Evolutionary conservation across 1,140 invertebrate species (phyloP).

Genomic region (Drosophila pandora): DNA sequence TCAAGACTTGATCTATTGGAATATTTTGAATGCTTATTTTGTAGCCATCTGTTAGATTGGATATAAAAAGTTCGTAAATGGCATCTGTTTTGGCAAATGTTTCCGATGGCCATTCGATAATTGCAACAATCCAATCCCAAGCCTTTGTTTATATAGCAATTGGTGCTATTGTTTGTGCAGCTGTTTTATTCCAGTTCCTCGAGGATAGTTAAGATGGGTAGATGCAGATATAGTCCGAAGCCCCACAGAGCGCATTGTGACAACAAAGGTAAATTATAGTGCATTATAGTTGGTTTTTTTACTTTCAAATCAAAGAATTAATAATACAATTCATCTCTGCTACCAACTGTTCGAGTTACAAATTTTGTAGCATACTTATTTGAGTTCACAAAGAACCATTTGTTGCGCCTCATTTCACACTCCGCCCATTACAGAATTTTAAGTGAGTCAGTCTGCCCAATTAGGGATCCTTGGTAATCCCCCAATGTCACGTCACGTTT

Average conservation of each 20-base stretch:
- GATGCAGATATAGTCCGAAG: slow-evolving; percentile 11
- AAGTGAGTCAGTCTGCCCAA: slow-evolving; percentile 31
- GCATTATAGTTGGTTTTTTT: no score
- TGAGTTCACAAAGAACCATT: slow-evolving; percentile 4
- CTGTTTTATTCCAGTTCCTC: slow-evolving; percentile 44
- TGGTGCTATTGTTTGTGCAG: slow-evolving; percentile 45
- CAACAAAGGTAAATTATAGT: background rate
- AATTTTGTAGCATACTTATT: slow-evolving; percentile 55
- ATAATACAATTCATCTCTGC: background rate
- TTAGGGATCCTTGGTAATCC: slow-evolving; percentile 35
- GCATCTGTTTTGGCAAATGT: slow-evolving; percentile 68
- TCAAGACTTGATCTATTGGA: background rate
- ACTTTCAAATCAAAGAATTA: background rate
- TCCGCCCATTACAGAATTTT: slow-evolving; percentile 13
- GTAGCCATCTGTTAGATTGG: slow-evolving; percentile 12
- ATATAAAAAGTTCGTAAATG: slow-evolving; percentile 37
- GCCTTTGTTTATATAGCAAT: slow-evolving; percentile 35
- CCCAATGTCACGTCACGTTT: slow-evolving; percentile 50
- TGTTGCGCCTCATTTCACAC: background rate
- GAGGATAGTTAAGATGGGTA: slow-evolving; percentile 23
- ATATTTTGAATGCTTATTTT: slow-evolving; percentile 6
- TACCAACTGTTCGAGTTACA: background rate
- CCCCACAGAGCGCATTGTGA: background rate
- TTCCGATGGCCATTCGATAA: slow-evolving; percentile 34
- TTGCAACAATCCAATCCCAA: slow-evolving; percentile 51